Conservation (phyloP, 2,797 vertebrate genomes). For the Halcyon leucocephala region DNA sequence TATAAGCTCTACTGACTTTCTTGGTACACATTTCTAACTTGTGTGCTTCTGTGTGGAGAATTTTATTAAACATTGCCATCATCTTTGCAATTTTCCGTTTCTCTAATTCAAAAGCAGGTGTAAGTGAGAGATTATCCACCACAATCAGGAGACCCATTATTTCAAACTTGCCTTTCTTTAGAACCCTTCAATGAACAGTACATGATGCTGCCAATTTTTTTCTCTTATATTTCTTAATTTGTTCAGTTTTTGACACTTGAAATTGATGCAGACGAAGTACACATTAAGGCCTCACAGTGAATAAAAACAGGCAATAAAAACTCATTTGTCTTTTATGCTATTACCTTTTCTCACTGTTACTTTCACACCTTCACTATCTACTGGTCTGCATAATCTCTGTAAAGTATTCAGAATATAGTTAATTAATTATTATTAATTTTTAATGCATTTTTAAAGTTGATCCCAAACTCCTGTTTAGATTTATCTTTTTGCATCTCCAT, state of each 20-base stretch:
- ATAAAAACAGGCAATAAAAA: background rate
- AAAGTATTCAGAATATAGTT: background rate
- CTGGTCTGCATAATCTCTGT: background rate
- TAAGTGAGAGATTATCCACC: background rate
- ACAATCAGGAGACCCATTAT: background rate
- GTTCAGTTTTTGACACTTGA: background rate
- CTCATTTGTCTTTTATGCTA: accelerated
- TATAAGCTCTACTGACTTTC: background rate
- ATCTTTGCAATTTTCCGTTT: background rate
- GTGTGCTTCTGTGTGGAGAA: background rate
- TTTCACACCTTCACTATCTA: background rate
- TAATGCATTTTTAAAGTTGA: background rate
- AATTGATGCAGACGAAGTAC: background rate
- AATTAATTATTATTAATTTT: background rate
- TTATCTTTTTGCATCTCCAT: background rate
- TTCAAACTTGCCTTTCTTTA: background rate
- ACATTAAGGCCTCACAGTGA: background rate
- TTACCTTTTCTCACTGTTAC: background rate
- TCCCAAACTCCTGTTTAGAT: background rate
- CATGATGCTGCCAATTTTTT: background rate
- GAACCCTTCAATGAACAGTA: background rate
- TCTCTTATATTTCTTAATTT: background rate
- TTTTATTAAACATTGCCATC: background rate
- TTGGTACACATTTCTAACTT: background rate
- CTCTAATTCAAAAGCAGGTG: background rate